Conservation (phyloP, 92 coral and sea anemone species). For the Palythoa caribaeorum region DNA sequence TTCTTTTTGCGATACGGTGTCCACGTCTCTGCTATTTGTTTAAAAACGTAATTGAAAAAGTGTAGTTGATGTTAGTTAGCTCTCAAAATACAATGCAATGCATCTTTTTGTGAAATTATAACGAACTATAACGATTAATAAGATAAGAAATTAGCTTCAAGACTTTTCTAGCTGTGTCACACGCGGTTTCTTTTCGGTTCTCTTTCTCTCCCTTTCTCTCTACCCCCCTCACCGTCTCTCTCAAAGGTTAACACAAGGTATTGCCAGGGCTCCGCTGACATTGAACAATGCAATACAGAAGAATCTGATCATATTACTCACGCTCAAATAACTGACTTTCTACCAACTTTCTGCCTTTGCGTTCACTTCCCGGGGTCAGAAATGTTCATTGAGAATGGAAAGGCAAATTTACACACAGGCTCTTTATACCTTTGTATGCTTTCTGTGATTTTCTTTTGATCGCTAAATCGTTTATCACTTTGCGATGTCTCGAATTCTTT, state of each 20-base stretch:
- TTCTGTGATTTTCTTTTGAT: conserved; percentile 29
- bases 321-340: conserved; percentile 10
- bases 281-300: background rate
- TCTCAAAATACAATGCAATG: too few relatives aligned
- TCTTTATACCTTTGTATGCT: conserved; percentile 19
- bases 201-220: background rate
- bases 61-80: too few relatives aligned
- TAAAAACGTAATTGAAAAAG: too few relatives aligned
- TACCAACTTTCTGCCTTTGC: background rate
- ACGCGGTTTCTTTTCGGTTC: too few relatives aligned
- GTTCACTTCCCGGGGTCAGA: conserved; percentile 12
- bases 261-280: background rate
- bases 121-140: too few relatives aligned
- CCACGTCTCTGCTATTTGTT: too few relatives aligned
- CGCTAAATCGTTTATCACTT: conserved; percentile 46
- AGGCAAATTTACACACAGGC: background rate
- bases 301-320: background rate
- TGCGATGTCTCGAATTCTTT: conserved; percentile 34
- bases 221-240: background rate
- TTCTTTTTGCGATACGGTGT: too few relatives aligned
- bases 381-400: background rate
- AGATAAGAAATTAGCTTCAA: too few relatives aligned
- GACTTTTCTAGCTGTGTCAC: too few relatives aligned
- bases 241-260: background rate
- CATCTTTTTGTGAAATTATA: too few relatives aligned